Evolutionary conservation across 2,888 invertebrate genomes (phyloP), one percentile per base, ranked within the genome.

Genomic region (Mythimna ferrago): DNA sequence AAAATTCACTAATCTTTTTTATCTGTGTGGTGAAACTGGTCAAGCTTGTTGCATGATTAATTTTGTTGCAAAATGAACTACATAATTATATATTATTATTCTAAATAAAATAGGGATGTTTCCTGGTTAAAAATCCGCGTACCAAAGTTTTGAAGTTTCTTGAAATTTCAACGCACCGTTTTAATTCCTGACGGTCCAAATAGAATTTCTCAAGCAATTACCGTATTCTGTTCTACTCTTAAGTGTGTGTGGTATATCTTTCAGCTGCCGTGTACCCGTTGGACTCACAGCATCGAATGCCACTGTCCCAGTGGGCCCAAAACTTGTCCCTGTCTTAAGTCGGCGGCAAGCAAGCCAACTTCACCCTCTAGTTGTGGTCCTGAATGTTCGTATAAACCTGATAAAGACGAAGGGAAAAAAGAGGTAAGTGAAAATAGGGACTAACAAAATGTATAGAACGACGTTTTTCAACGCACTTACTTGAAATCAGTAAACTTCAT

Each of bases 261-360:
- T 2, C 62, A 95, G 95, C 91, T 90, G 0, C 88, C 94, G 2
- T 96, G 95, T 78, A 80, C 66, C 2, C 93, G 92, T 26, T 96
- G 95, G 95, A 91, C 90, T 1, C 91, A 90, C 3, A 73, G 85
- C 0, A 88, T 75, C 9, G 95, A 95, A 79, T 96, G 96, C 76
- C 88, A 95, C 71, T 96, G 96, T 78, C 94, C 95, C 0, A 91
- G 89, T 19, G 95, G 95, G 6, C 92, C 94, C 0, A 91, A 91
- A 44, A 65, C 66, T 6, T 96, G 96, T 71, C 81, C 92, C 19
- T 96, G 95, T 76, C 81, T 81, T 1, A 90, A 85, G 60, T 90
- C 87, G 57, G 92, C 92, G 1, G 92, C 92, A 0, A 89, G 88
- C 9, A 89, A 89, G 6, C 78, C 89, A 0, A 68, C 78, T 0